Base-by-base conservation (phyloP, 2,797 vertebrate genomes). In the Phoeniculus purpureus region DNA sequence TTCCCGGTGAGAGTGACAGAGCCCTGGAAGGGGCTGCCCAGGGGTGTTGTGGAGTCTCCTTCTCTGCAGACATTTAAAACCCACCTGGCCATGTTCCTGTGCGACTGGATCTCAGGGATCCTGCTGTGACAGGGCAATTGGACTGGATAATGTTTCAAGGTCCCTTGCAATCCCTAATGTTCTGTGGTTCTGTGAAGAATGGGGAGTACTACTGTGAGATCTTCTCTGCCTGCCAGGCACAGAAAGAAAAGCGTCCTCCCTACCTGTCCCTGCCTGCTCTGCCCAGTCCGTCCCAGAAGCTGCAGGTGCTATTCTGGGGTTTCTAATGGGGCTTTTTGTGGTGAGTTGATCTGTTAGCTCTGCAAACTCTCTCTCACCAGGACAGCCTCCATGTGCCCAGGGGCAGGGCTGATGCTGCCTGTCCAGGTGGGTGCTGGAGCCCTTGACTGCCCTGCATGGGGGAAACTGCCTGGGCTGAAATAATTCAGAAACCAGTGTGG, bases 401-500 rank as follows among this genome's bases (percentile, higher is more conserved):
- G 52, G 47, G 21, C 3, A 2, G 73, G 29, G 31, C 19, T 8
- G 0, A 2, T 31, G 29, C 29, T 25, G 17, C 27, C 45, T 4
- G 54, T 31, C 4, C 2, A 2, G 25, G 16, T 70, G 2, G 7
- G 25, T 40, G 51, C 40, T 4, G 20, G 15, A n/a, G 17, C 68
- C 10, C n/a, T 37, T 1, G 2, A 37, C 52, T 47, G 23, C 11
- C 14, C 2, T 2, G 26, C 3, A 3, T 2, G 0, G 23, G 62
- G 51, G 31, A 48, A 59, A 27, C 45, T 0, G 1, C 20, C 37
- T 9, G 5, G 25, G 43, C 50, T 27, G 59, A 5, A 50, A 7
- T 8, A 26, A 26, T 23, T 43, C 3, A 7, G 62, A 9, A 76
- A 47, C 64, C 6, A 1, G 54, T 2, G 2, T 0, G 13, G 25